Evolutionary conservation across 2,113 vertebrate species (phyloP), one percentile per base, ranked within the genome.

Genomic region (Siniperca knerii): DNA sequence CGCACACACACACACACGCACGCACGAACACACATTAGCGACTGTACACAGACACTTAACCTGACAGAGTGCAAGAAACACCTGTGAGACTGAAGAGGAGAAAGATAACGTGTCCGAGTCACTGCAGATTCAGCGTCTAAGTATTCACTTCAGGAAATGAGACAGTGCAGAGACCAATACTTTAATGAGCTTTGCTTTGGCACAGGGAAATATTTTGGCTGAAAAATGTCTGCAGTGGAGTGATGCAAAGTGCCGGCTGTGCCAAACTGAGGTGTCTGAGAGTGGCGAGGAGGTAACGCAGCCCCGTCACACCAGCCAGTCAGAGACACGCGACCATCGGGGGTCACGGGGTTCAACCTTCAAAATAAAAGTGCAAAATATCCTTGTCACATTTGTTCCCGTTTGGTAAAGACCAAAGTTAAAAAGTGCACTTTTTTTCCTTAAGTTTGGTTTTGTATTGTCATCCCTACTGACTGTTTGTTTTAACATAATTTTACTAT

Each of bases 131-230:
- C 77, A 65, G 72, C 52, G 10, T 64, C 61, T 66, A 1, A 62
- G 50, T 15, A 0, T 15, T 18, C 48, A 66, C 44, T 21, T 72
- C 37, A 29, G 35, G 33, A 69, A 81, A 62, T 77, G 62, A 79
- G 54, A 54, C 3, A 8, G 23, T 2, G 40, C 76, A 6, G 20
- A 74, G 13, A 61, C 4, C 29, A 48, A 65, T 54, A 21, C 23
- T 79, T 55, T 66, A 74, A 77, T 29, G 62, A 80, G 71, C 57
- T 75, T 5, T 25, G 8, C n/a, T 75, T 69, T 85, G 88, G 79
- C 85, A 79, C 15, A 0, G 1, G 4, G 20, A 48, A 29, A 33
- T 42, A 40, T 55, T 72, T 44, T 0, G 40, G 44, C n/a, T 60
- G 83, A 58, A 8, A 67, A 68, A 75, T 48, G 66, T 84, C 81